Evolutionary conservation across 2,888 invertebrate genomes (phyloP), one percentile per base, ranked within the genome.

Genomic region (Panopea generosa): DNA sequence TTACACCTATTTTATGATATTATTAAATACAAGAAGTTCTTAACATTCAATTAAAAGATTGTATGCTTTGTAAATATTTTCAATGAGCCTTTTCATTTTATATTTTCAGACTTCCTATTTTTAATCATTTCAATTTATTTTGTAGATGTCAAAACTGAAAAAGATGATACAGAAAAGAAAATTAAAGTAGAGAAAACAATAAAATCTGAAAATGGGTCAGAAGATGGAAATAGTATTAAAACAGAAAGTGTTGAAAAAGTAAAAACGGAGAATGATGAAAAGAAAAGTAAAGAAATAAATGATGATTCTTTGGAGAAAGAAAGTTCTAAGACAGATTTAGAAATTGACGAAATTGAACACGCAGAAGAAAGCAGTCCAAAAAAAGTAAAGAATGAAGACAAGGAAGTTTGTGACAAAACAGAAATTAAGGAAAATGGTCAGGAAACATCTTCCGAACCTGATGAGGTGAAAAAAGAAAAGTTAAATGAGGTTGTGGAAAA

Each of bases 401-500:
- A 86, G 24, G 93, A 93, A 83, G 76, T 83, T 4, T 93, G 92
- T 75, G 93, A 93, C 89, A 84, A 38, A 92, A 93, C 85, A 70
- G 84, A 2, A 92, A 92, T 76, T 92, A 93, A 40, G 88, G 93
- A 92, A 76, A 91, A 86, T 59, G 90, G 92, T 61, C 92, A 90
- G 92, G 91, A 91, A 84, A 85, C 49, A 18, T 45, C 29, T 14
- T 45, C 7, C 22, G 66, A 29, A 11, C 20, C 11, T 20, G 86
- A 89, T 43, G 67, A 79, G 74, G 43, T 79, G 24, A 81, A 84
- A 83, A 62, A 57, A 22, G 70, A 72, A 14, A 68, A 50, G 20
- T 66, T 74, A 49, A 68, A 72, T 18, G 82, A 76, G 4, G 69
- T 69, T 43, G 78, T 69, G 22, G 72, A 74, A 14, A 62, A 61